These are phyloP conservation scores for Sorex maritimensis DNA, from an alignment of 2,797 vertebrate genomes.

Conservation along the genomic window DNA sequence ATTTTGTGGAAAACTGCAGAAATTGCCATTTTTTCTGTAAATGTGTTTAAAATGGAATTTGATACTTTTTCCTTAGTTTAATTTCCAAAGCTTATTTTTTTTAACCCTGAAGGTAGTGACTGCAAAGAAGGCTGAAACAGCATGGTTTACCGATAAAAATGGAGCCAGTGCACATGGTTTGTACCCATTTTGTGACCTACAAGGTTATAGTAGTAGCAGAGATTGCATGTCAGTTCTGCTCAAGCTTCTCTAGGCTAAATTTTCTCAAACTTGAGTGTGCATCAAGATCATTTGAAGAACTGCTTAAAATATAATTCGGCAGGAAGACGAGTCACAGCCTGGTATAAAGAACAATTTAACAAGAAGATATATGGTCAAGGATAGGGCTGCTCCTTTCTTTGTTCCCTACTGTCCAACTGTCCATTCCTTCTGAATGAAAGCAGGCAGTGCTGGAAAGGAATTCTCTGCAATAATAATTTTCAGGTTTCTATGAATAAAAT, in stretches of 20 bases:
- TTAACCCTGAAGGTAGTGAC: neutral
- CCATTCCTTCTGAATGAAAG: constrained; percentile 26
- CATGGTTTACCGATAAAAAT: neutral
- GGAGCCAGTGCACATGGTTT: neutral
- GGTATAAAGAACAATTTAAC: neutral
- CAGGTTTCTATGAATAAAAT: neutral
- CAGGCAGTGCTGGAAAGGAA: neutral
- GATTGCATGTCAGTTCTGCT: neutral
- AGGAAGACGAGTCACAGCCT: neutral
- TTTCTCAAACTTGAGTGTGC: constrained; percentile 18
- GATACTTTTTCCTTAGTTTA: constrained; percentile 67
- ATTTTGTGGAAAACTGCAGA: constrained; percentile 73
- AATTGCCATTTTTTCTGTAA: constrained; percentile 76
- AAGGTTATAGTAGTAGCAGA: neutral
- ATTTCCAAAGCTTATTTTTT: constrained; percentile 30
- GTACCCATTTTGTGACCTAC: neutral
- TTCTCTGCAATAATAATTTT: neutral
- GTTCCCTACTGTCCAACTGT: no score
- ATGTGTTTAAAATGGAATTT: constrained; percentile 78
- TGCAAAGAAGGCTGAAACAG: neutral
- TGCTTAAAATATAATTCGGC: constrained; percentile 10
- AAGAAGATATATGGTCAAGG: neutral
- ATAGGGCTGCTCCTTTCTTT: neutral
- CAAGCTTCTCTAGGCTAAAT: neutral
- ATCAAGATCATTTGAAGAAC: neutral